These are phyloP conservation scores for Smutsia temminckii DNA, from an alignment of 2,797 vertebrate species.

Conservation along the genomic window DNA sequence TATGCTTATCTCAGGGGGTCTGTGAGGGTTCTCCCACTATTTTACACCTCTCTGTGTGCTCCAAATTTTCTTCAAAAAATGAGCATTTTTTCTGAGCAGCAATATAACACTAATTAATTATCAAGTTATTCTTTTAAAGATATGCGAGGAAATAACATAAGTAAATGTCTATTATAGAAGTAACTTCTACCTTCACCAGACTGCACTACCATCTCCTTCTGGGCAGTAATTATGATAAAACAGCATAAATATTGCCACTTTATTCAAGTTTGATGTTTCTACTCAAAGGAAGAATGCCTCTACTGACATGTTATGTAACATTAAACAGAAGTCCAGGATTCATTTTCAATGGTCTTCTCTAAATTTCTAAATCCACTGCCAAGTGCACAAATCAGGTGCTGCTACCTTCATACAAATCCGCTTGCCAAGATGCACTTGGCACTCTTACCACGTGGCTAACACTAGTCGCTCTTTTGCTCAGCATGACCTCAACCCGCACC, in stretches of 20 bases:
- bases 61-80: background rate
- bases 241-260: background rate
- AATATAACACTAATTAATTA: background rate
- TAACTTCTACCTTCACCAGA: background rate
- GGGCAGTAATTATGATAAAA: background rate
- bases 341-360: background rate
- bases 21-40: background rate
- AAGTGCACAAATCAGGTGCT: background rate
- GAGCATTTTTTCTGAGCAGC: background rate
- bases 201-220: background rate
- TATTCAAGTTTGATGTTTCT: background rate
- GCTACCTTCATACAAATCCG: background rate
- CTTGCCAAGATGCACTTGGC: background rate
- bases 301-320: background rate
- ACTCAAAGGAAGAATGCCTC: background rate
- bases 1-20: background rate
- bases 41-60: background rate
- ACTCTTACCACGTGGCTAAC: no score
- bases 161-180: background rate
- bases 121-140: background rate
- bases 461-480: background rate
- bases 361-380: background rate
- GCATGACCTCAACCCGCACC: background rate
- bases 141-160: background rate
- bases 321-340: background rate